Evolutionary conservation across 2,888 invertebrate genomes (phyloP), one percentile per base, ranked within the genome.

Genomic region (Acronicta leporina): DNA sequence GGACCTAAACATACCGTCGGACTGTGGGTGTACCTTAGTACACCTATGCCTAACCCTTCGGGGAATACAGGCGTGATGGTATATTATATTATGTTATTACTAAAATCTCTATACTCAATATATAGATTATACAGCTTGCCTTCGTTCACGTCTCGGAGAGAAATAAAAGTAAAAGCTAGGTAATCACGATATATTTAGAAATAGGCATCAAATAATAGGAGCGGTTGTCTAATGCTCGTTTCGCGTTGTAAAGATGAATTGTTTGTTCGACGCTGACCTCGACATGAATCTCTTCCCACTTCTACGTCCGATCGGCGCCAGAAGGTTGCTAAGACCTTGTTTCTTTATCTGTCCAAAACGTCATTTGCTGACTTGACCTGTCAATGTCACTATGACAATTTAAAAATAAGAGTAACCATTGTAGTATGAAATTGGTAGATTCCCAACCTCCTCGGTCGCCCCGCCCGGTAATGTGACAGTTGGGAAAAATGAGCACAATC

Each of bases 261-360:
- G 73, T 75, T 77, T 70, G 66, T 76, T 72, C 47, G 53, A 41
- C 38, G n/a, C 25, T 63, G 78, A 76, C 85, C 85, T 85, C 79
- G 83, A 80, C 83, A 83, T 71, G 58, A 74, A 79, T 83, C 62
- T 63, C 56, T 74, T 77, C 58, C 62, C 66, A 72, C 60, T 81
- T 85, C 81, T 77, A 80, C 72, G 75, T 78, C 67, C 66, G 71
- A 78, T 77, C 50, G 62, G 52, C 41, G 55, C 58, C 47, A 16
- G 64, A 73, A 79, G 77, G 77, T 68, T 73, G 16, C 27, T 13
- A 15, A 62, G 65, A 65, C 80, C 80, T 84, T 79, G 79, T 54
- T 75, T 75, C 57, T 77, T 73, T 76, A 74, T 75, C 71, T 74
- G 54, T 54, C 52, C 41, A 67, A 77, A 72, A 55, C 60, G 50